phyloP scores from a whole-genome alignment of 2,797 vertebrate genomes.

The Apogon hyalosoma region DNA sequence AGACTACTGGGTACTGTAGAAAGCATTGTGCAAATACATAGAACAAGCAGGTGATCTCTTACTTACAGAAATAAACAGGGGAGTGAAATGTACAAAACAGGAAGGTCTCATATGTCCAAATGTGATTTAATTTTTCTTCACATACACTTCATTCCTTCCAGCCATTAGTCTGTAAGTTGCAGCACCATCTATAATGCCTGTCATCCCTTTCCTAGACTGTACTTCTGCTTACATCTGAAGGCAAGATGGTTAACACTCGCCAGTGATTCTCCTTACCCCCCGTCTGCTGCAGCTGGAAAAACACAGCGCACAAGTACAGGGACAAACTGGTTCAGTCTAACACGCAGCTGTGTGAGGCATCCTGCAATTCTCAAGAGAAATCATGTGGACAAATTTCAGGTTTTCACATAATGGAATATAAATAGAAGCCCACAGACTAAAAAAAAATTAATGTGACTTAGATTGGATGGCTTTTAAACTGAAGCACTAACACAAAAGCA shows the following conservation, averaged over 20 bases:
- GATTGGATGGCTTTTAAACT: slow-evolving; percentile 39
- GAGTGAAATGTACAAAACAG: background rate
- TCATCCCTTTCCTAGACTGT: slow-evolving; percentile 14
- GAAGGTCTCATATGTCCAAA: background rate
- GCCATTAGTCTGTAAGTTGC: slow-evolving; percentile 17
- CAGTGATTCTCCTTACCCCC: slow-evolving; percentile 50
- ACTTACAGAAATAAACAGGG: too few relatives aligned
- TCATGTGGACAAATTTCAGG: slow-evolving; percentile 39
- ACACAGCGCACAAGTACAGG: slow-evolving; percentile 38
- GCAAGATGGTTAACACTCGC: slow-evolving; percentile 41
- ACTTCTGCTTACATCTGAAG: slow-evolving; percentile 49
- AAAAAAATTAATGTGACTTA: slow-evolving; percentile 32
- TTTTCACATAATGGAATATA: slow-evolving; percentile 57
- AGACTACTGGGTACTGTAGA: slow-evolving; percentile 24
- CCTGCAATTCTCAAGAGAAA: slow-evolving; percentile 51
- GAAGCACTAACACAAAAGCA: slow-evolving; percentile 1
- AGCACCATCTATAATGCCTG: slow-evolving; percentile 26
- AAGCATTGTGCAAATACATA: slow-evolving; percentile 10
- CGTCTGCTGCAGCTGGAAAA: slow-evolving; percentile 69
- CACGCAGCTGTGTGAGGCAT: slow-evolving; percentile 67
- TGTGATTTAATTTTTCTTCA: slow-evolving; percentile 19
- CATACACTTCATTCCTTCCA: background rate
- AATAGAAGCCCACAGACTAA: slow-evolving; percentile 37
- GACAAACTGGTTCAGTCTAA: slow-evolving; percentile 54
- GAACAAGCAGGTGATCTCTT: slow-evolving; percentile 3